Percentiles rank a stretch among this genome's conserved stretches.
Evolutionary conservation across 2,113 vertebrate genomes (phyloP).

Genomic region (Butastur rufipennis): DNA sequence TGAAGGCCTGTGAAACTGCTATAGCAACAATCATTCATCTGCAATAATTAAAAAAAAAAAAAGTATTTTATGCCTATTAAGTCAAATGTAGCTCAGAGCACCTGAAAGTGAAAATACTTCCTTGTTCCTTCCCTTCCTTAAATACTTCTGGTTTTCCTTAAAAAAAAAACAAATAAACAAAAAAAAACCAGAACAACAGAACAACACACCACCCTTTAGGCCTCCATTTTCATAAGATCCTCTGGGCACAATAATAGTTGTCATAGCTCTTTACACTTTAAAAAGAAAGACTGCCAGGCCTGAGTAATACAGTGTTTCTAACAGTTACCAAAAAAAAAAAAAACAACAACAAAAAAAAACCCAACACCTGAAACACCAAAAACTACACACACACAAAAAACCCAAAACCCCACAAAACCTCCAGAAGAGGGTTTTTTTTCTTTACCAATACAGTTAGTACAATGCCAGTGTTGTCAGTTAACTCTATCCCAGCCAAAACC

Average conservation of each 20-base stretch:
- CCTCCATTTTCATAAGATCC: not conserved
- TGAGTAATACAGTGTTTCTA: not conserved
- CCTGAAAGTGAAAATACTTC: not conserved
- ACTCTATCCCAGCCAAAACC: too few species aligned
- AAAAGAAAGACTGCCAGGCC: not conserved
- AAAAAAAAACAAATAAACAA: not conserved
- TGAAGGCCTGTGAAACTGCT: not conserved
- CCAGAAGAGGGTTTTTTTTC: not conserved
- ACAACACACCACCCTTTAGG: not conserved
- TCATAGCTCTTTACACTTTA: not conserved
- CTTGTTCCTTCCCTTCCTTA: not conserved
- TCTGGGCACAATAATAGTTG: fast-evolving
- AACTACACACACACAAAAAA: not conserved
- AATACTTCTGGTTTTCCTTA: not conserved
- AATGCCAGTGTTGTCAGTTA: too few species aligned
- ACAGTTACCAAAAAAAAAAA: not conserved
- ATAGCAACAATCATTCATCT: not conserved
- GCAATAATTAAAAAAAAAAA: not conserved
- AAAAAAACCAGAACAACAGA: not conserved
- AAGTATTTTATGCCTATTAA: not conserved
- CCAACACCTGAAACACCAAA: not conserved
- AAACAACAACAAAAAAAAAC: too few species aligned
- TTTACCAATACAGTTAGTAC: not conserved
- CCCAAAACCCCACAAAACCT: not conserved
- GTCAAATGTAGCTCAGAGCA: not conserved